Evolutionary conservation across 2,797 vertebrate genomes (phyloP), one percentile per base, ranked within the genome.

Genomic region (Hoplostethus mediterraneus): DNA sequence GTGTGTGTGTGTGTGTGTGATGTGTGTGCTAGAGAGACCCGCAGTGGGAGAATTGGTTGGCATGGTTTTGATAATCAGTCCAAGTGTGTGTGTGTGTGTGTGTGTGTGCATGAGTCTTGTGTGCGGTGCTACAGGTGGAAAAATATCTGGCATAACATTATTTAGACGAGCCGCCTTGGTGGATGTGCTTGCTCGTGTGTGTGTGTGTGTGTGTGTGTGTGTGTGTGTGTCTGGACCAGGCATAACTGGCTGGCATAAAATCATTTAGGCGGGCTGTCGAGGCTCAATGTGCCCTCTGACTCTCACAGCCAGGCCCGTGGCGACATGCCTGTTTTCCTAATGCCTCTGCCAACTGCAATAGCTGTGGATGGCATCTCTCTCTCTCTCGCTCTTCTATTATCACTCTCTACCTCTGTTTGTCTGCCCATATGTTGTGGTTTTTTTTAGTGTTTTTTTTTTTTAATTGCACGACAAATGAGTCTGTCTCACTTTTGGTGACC

Each of bases 61-160:
- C 90, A 68, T 89, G 71, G 56, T 28, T 53, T 57, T 64, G 74
- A 73, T 73, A 79, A 71, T 84, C 86, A 44, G 73, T 57, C 58
- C n/a, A 9, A 71, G 48, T 73, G 68, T 38, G 56, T 60, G 55
- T 33, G 25, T 61, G 56, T 60, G 55, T 33, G 25, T 61, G 40
- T 55, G 52, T 47, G 33, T 38, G 3, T 8, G 14, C 1, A 28
- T 33, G 58, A 21, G 21, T 21, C 21, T 21, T 49, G 47, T 33
- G 57, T 1, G 13, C 12, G 21, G 16, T 5, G 61, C 25, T 49
- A 75, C 70, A 67, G 62, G 71, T 16, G 61, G 78, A 76, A 69
- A 79, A 25, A 52, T 51, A 73, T 56, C 52, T 73, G 78, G 81
- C 84, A 76, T 67, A 70, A 74, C 79, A 85, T 84, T 83, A 80